phyloP scores from a whole-genome alignment of 2,888 invertebrate genomes.

The Erannis defoliaria region DNA sequence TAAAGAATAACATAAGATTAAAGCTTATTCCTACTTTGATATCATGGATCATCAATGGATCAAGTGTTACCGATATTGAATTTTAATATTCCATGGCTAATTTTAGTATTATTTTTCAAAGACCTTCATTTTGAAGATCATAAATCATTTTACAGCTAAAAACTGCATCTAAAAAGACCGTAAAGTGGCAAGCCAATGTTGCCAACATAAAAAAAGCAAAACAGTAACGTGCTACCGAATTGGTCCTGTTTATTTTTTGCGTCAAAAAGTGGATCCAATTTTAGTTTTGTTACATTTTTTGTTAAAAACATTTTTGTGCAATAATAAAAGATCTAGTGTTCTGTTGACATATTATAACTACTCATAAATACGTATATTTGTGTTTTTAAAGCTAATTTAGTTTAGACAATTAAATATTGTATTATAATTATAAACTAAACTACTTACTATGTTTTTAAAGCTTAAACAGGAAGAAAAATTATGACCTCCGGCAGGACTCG shows the following conservation, averaged over 20 bases:
- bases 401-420: no score
- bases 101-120: no score
- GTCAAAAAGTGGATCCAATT: constrained; percentile 64
- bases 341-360: no score
- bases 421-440: no score
- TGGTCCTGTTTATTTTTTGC: constrained; percentile 65
- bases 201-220: constrained; percentile 70
- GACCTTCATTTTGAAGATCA: constrained; percentile 52
- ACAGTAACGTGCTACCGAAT: constrained; percentile 73
- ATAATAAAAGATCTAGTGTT: neutral
- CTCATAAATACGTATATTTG: constrained; percentile 4
- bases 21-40: no score
- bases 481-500: no score
- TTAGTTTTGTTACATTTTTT: constrained; percentile 42
- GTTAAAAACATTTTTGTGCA: constrained; percentile 1
- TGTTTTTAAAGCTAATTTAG: constrained; percentile 1
- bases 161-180: constrained; percentile 66
- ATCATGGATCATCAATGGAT: no score
- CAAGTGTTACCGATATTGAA: neutral
- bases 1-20: no score
- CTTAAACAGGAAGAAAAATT: no score
- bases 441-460: no score
- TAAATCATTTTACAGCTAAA: constrained; percentile 69
- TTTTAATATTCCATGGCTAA: constrained; percentile 15
- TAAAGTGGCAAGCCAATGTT: constrained; percentile 67